phyloP scores from a whole-genome alignment of 2,888 invertebrate genomes.

The Agrilus biguttatus region DNA sequence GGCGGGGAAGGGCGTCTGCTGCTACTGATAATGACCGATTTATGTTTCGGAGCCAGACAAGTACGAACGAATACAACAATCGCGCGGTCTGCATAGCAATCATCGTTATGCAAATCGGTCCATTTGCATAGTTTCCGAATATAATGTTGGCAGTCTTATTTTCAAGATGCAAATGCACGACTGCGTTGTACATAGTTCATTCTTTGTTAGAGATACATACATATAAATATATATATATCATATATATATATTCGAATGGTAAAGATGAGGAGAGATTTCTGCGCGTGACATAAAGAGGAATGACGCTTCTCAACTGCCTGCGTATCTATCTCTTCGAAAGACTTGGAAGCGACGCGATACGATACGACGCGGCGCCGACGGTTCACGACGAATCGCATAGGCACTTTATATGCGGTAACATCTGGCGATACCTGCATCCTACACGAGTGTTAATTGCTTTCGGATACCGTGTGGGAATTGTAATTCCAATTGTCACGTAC shows the following conservation, averaged over 20 bases:
- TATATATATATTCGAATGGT: conserved; percentile 6
- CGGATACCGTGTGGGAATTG: background rate
- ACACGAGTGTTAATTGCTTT: too few relatives aligned
- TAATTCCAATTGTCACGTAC: too few relatives aligned
- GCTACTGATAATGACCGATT: conserved; percentile 29
- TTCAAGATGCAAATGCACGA: conserved; percentile 19
- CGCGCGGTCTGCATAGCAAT: conserved; percentile 24
- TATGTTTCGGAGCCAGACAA: conserved; percentile 20
- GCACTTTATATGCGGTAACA: too few relatives aligned
- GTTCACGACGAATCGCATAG: too few relatives aligned
- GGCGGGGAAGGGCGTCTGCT: conserved; percentile 11
- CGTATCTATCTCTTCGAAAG: too few relatives aligned
- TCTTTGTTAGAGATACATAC: too few relatives aligned
- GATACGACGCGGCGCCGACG: too few relatives aligned
- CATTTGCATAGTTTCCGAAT: conserved; percentile 32
- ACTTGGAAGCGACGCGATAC: too few relatives aligned
- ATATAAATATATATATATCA: too few relatives aligned
- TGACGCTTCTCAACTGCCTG: too few relatives aligned
- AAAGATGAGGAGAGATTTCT: background rate
- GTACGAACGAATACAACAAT: conserved; percentile 26
- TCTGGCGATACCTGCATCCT: too few relatives aligned
- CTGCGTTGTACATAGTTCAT: conserved; percentile 3
- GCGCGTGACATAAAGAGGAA: background rate
- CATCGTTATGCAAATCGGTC: conserved; percentile 29
- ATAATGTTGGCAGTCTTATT: conserved; percentile 26